A percentile compares a stretch with the other conserved stretches of the same genome.
Conservation (phyloP, 2,888 invertebrate species). For the Poecilus cupreus region DNA sequence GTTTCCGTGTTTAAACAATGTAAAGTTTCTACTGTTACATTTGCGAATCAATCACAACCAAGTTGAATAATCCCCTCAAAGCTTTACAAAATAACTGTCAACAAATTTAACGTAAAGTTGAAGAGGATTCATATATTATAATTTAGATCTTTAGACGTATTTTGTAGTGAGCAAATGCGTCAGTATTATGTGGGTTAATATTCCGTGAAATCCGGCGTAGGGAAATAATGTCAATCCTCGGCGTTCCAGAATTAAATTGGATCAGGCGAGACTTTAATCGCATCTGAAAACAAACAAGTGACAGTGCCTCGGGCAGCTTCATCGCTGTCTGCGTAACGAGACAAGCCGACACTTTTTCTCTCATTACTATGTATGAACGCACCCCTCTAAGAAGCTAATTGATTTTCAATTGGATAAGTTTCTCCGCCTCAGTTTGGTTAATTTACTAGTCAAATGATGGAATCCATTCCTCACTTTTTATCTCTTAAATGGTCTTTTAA, state of each 20-base stretch:
- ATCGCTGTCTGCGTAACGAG: too few relatives aligned
- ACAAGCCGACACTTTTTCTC: not conserved
- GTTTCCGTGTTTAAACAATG: too few relatives aligned
- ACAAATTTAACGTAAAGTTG: too few relatives aligned
- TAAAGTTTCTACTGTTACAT: too few relatives aligned
- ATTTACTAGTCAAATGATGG: not conserved
- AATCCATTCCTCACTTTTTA: not conserved
- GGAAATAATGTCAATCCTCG: slow-evolving; percentile 13
- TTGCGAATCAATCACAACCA: too few relatives aligned
- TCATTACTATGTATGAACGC: not conserved
- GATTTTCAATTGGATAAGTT: slow-evolving; percentile 1
- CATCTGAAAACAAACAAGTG: not conserved
- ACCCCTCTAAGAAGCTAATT: not conserved
- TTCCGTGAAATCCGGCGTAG: not conserved
- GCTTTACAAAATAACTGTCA: too few relatives aligned
- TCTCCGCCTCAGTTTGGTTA: not conserved
- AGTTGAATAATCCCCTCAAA: too few relatives aligned
- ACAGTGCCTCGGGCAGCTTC: too few relatives aligned
- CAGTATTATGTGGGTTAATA: not conserved
- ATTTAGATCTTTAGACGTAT: too few relatives aligned
- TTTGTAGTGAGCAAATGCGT: not conserved
- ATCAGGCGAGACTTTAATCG: slow-evolving; percentile 16
- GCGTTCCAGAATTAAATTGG: slow-evolving; percentile 2
- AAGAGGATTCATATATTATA: too few relatives aligned
- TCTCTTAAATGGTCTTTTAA: too few relatives aligned